These are phyloP conservation scores for Saxidomus purpurata DNA, from an alignment of 1,140 invertebrate species.

Conservation along the genomic window DNA sequence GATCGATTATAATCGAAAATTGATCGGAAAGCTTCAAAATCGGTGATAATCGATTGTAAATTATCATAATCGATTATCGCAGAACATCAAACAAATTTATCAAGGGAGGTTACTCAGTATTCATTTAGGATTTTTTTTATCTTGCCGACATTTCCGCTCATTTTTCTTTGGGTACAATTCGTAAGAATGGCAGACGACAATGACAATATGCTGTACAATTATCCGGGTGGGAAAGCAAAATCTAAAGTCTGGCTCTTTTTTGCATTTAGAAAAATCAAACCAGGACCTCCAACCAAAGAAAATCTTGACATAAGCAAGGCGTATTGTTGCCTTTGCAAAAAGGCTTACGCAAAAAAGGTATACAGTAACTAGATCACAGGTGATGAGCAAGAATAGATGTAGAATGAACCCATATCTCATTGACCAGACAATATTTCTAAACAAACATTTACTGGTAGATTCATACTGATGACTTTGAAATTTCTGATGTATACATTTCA, in stretches of 20 bases:
- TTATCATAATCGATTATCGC: conserved; percentile 30
- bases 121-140: conserved; percentile 29
- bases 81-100: conserved; percentile 24
- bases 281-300: conserved; percentile 28
- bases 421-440: conserved; percentile 30
- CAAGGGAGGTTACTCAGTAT: conserved; percentile 28
- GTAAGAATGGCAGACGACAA: conserved; percentile 28
- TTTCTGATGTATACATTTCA: conserved; percentile 24
- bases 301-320: conserved; percentile 20
- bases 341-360: conserved; percentile 18
- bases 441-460: conserved; percentile 23
- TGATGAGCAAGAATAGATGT: conserved; percentile 29
- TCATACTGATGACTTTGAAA: too few relatives aligned
- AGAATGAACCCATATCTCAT: conserved; percentile 22
- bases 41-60: conserved; percentile 29
- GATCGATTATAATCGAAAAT: too few relatives aligned
- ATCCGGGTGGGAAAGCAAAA: conserved; percentile 27
- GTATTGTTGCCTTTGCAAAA: conserved; percentile 26
- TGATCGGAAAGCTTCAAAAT: conserved; percentile 30
- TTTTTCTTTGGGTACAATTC: conserved; percentile 33
- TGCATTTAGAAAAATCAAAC: conserved; percentile 28
- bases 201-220: conserved; percentile 10
- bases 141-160: conserved; percentile 16
- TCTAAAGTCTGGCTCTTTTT: conserved; percentile 18
- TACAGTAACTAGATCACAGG: conserved; percentile 12